Base-by-base conservation (phyloP, 2,888 invertebrate genomes). In the Drosophila stalkeri region DNA sequence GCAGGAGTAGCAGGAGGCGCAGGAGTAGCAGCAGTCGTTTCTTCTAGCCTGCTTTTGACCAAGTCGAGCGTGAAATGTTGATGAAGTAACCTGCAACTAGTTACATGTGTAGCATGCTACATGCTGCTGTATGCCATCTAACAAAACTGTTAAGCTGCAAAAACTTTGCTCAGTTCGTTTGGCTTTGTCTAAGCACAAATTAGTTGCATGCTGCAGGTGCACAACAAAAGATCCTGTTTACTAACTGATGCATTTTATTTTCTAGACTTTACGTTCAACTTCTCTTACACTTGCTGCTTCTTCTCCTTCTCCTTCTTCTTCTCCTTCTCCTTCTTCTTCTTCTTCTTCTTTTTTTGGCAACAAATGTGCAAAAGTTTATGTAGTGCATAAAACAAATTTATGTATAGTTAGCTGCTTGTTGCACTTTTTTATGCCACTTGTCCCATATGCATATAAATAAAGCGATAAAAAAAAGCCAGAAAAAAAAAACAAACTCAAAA, bases 11-110 rank as follows among this genome's bases (percentile, higher is more conserved):
- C 31, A 31, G 2, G 5, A 31, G 31, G n/a, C n/a, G n/a, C n/a
- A n/a, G 14, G 16, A 39, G 16, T 6, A 7, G 20, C 23, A 41
- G 62, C 65, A 71, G 69, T 72, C 49, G 64, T 77, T 82, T 69
- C 80, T 72, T 69, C 63, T 59, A 60, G 64, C 70, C 72, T 35
- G 59, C 63, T 44, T 44, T 61, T 81, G 80, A 72, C 64, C 86
- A 87, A 89, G 77, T 87, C 81, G 76, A 86, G 80, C 75, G 86
- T 84, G 77, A 88, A 89, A 86, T 88, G 87, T 88, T 86, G 87
- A 88, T 89, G 87, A 88, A 88, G 84, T 87, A 85, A 72, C 82
- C 82, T 64, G 72, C 63, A 78, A 65, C 77, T 72, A 66, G 78
- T 71, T 74, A 74, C 78, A 81, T 85, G 81, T 64, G 68, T 80